These are phyloP conservation scores for Paratrypauchen microcephalus DNA, from an alignment of 2,797 vertebrate genomes.

Conservation along the genomic window DNA sequence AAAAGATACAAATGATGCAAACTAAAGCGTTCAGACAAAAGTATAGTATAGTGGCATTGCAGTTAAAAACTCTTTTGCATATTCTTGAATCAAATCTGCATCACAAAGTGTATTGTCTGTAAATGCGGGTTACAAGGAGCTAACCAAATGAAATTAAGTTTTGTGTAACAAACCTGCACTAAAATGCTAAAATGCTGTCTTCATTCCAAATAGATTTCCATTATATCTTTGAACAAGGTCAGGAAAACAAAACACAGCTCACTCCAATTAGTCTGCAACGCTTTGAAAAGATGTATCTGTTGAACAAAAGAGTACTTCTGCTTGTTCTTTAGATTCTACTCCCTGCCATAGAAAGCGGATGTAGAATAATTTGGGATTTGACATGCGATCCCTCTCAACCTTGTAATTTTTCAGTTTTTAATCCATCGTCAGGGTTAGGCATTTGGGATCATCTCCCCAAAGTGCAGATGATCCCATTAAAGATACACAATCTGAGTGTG, in stretches of 20 bases:
- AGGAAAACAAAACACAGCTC: background rate
- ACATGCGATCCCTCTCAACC: slow-evolving; percentile 40
- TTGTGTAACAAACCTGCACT: no score
- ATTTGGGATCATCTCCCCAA: slow-evolving; percentile 52
- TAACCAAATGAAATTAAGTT: no score
- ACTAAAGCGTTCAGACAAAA: background rate
- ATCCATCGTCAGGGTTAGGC: slow-evolving; percentile 45
- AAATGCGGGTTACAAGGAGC: no score
- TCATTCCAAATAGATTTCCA: background rate
- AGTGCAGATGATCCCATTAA: slow-evolving; percentile 63
- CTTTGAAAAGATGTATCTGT: slow-evolving; percentile 27
- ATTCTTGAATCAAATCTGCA: no score
- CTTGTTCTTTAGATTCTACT: slow-evolving; percentile 34
- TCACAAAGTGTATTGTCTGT: no score
- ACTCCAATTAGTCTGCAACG: background rate
- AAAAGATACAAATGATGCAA: background rate
- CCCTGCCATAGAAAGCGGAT: background rate
- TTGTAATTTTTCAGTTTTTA: slow-evolving; percentile 50
- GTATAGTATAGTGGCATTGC: background rate
- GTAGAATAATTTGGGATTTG: slow-evolving; percentile 32
- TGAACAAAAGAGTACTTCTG: background rate
- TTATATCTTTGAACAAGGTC: background rate
- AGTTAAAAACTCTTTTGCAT: no score
- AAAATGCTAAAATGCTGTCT: no score
- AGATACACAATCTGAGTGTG: slow-evolving; percentile 13